Percentiles rank a stretch among this genome's conserved stretches.
Conservation (phyloP, 2,113 vertebrate species). For the Pangasianodon gigas region DNA sequence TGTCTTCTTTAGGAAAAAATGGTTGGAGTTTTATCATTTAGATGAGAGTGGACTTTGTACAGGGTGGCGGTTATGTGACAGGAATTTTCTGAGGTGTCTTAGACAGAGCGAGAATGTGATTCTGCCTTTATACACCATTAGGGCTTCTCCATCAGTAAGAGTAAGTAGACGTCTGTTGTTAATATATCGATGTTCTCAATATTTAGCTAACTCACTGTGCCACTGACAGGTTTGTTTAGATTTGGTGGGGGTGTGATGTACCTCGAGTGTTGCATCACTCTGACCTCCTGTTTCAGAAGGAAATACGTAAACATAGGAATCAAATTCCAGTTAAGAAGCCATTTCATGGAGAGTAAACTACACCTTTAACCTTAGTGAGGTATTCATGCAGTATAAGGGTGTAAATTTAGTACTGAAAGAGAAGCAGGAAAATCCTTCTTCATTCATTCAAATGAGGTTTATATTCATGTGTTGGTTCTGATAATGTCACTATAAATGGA, state of each 20-base stretch:
- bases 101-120: not conserved
- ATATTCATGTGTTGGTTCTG: not conserved
- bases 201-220: not conserved
- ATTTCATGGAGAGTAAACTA: not conserved
- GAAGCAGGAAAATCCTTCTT: not conserved
- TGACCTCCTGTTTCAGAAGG: too few relatives aligned
- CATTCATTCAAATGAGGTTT: not conserved
- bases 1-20: too few relatives aligned
- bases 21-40: not conserved
- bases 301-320: too few relatives aligned
- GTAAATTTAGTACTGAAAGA: not conserved
- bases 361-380: not conserved
- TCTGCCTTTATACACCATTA: not conserved
- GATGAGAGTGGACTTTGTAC: not conserved
- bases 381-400: not conserved
- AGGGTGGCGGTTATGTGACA: not conserved
- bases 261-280: too few relatives aligned
- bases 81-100: not conserved
- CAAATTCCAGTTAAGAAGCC: too few relatives aligned
- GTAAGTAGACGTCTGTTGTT: not conserved
- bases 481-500: not conserved
- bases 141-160: not conserved
- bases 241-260: too few relatives aligned
- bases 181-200: not conserved
- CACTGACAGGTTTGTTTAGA: too few relatives aligned